phyloP scores from a whole-genome alignment of 2,113 vertebrate genomes.

The Clarias gariepinus region DNA sequence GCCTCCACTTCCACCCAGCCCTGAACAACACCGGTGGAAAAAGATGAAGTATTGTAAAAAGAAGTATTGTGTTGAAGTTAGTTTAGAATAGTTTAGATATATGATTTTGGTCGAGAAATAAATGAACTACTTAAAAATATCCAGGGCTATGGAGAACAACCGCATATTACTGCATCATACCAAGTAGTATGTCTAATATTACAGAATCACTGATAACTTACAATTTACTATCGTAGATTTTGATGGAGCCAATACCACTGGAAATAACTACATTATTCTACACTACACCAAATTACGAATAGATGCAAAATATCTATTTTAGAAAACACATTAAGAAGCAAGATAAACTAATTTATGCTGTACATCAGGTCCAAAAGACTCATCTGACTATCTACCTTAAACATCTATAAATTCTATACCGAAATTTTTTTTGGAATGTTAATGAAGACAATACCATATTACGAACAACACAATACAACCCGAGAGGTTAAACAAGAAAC shows the following conservation, averaged over 20 bases:
- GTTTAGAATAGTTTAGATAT: background rate
- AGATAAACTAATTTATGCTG: background rate
- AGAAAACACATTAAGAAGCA: background rate
- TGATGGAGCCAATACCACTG: background rate
- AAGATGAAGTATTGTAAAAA: background rate
- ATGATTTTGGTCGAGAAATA: background rate
- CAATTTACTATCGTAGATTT: background rate
- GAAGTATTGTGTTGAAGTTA: too few relatives aligned
- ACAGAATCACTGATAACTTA: background rate
- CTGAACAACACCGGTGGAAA: conserved; percentile 61
- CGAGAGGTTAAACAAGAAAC: too few relatives aligned
- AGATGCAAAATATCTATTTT: background rate
- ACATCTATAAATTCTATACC: background rate
- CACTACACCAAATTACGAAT: background rate
- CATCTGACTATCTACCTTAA: background rate
- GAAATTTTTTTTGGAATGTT: background rate
- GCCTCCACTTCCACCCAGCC: conserved; percentile 96
- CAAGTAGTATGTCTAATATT: background rate
- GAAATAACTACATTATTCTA: background rate
- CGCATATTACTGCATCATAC: background rate
- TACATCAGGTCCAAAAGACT: background rate
- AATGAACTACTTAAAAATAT: background rate
- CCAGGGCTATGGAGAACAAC: background rate
- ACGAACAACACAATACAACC: too few relatives aligned
- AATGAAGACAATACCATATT: too few relatives aligned